phyloP scores from a whole-genome alignment of 1,140 invertebrate genomes.

The Tenebrio molitor region DNA sequence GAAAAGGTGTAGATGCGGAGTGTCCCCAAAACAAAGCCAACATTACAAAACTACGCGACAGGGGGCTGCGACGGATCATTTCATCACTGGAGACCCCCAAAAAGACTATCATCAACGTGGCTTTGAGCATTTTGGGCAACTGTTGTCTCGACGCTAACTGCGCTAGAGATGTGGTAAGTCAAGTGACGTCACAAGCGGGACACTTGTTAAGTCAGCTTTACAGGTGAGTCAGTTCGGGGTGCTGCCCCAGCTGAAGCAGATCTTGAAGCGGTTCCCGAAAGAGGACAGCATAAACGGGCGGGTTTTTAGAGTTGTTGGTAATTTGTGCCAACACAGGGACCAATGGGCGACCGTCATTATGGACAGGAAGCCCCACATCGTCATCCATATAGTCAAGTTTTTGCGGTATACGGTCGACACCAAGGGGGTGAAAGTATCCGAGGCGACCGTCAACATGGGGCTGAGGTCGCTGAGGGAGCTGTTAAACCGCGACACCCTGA shows the following conservation, averaged over 20 bases:
- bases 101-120: constrained; percentile 66
- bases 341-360: constrained; percentile 56
- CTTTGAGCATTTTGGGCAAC: constrained; percentile 73
- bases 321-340: constrained; percentile 61
- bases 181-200: not conserved
- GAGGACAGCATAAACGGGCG: constrained; percentile 63
- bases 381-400: constrained; percentile 57
- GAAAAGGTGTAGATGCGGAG: constrained; percentile 58
- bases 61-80: constrained; percentile 56
- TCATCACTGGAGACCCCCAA: constrained; percentile 64
- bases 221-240: constrained; percentile 53
- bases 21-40: constrained; percentile 56
- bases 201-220: not conserved
- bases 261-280: constrained; percentile 59
- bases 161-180: constrained; percentile 59
- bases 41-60: constrained; percentile 54
- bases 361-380: constrained; percentile 57
- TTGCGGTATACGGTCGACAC: constrained; percentile 52
- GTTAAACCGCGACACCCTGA: constrained; percentile 53
- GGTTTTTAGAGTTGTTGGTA: constrained; percentile 62
- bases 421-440: constrained; percentile 50
- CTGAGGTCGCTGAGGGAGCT: constrained; percentile 56
- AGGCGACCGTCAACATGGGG: constrained; percentile 57
- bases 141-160: constrained; percentile 69
- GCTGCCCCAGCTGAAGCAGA: constrained; percentile 55